phyloP scores from a whole-genome alignment of 1,140 invertebrate species.

The Lycorma delicatula region DNA sequence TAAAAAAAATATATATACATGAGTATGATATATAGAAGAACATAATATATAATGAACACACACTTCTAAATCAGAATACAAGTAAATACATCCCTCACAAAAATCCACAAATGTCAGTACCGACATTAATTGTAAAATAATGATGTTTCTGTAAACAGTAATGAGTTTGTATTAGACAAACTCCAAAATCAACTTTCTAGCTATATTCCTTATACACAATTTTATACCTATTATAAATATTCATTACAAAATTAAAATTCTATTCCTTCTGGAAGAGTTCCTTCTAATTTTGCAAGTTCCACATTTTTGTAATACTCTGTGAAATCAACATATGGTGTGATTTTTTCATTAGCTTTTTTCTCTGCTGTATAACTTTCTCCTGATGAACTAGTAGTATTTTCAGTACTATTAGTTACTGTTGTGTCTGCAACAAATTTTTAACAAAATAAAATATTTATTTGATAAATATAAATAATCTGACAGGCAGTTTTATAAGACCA shows the following conservation, averaged over 20 bases:
- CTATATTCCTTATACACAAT: too few species aligned
- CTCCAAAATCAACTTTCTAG: too few species aligned
- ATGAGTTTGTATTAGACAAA: too few species aligned
- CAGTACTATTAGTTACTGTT: conserved; percentile 13
- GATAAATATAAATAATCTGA: background rate
- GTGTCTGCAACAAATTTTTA: background rate
- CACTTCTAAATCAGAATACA: too few species aligned
- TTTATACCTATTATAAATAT: too few species aligned
- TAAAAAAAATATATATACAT: too few species aligned
- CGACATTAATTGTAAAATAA: too few species aligned
- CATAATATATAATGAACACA: too few species aligned
- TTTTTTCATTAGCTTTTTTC: conserved; percentile 7
- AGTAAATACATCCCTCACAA: too few species aligned
- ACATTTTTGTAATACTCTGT: conserved; percentile 69
- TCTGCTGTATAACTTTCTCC: background rate
- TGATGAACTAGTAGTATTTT: conserved; percentile 18
- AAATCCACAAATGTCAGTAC: too few species aligned
- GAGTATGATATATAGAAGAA: too few species aligned
- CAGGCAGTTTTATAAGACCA: background rate
- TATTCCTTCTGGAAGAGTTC: conserved; percentile 46
- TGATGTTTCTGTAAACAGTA: too few species aligned
- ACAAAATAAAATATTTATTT: background rate
- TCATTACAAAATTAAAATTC: conserved; percentile 36
- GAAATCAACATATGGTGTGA: conserved; percentile 71
- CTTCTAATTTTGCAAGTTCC: conserved; percentile 48